Evolutionary conservation across 2,113 vertebrate genomes (phyloP).

Genomic region (Etheostoma spectabile): DNA sequence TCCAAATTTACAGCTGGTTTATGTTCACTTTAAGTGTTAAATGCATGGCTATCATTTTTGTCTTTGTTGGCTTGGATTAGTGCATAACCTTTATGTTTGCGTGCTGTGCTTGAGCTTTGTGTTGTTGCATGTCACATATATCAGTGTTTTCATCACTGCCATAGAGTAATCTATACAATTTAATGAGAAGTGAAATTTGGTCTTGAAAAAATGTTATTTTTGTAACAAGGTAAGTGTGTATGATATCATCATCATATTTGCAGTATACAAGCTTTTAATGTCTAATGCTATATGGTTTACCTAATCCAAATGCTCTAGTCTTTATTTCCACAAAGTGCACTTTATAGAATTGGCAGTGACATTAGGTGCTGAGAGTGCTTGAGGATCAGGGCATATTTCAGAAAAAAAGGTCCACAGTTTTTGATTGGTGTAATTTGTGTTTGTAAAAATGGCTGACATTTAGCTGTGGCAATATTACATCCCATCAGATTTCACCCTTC

Average conservation of each 20-base stretch:
- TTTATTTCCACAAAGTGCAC: conserved; percentile 31
- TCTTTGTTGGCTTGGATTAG: conserved; percentile 39
- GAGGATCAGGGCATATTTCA: conserved; percentile 24
- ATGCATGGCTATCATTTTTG: conserved; percentile 67
- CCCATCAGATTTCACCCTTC: conserved; percentile 56
- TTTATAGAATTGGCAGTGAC: conserved; percentile 25
- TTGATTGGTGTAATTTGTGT: conserved; percentile 45
- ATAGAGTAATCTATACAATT: conserved; percentile 2
- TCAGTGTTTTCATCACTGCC: conserved; percentile 48
- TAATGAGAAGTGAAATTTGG: conserved; percentile 23
- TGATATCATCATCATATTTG: conserved; percentile 18
- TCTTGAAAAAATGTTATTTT: conserved; percentile 9
- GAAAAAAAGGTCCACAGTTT: conserved; percentile 13
- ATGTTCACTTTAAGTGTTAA: conserved; percentile 38
- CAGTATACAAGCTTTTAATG: conserved; percentile 9
- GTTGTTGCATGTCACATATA: conserved; percentile 32
- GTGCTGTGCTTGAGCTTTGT: conserved; percentile 56
- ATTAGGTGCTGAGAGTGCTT: conserved; percentile 10
- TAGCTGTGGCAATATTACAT: conserved; percentile 49
- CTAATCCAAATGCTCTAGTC: conserved; percentile 2
- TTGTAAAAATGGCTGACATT: conserved; percentile 53
- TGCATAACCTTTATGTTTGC: conserved; percentile 40
- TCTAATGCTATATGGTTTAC: conserved; percentile 3
- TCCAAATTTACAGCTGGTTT: conserved; percentile 46
- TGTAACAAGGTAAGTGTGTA: conserved; percentile 66